phyloP scores from a whole-genome alignment of 2,888 invertebrate genomes.

The Leptinotarsa haldemani region DNA sequence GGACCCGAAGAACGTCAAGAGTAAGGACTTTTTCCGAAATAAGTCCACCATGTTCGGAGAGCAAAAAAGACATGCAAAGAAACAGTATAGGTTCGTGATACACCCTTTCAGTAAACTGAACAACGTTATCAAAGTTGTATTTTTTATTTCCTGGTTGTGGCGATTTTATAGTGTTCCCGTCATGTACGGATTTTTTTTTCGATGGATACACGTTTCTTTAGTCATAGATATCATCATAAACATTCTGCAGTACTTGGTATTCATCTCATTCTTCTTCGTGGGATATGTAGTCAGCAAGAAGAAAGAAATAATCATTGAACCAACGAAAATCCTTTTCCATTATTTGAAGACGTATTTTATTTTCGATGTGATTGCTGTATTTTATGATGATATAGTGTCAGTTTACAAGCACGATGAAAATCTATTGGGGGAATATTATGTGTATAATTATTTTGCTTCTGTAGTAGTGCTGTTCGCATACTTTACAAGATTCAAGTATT shows the following conservation, averaged over 20 bases:
- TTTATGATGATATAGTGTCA: background rate
- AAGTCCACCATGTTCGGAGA: conserved; percentile 45
- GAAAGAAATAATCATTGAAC: conserved; percentile 46
- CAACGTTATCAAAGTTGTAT: conserved; percentile 37
- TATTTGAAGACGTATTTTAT: conserved; percentile 47
- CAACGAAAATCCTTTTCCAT: conserved; percentile 30
- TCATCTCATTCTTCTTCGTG: conserved; percentile 40
- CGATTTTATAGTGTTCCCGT: background rate
- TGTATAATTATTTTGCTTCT: background rate
- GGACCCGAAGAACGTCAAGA: conserved; percentile 22
- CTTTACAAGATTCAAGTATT: conserved; percentile 15
- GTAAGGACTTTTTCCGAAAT: conserved; percentile 44
- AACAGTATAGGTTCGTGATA: conserved; percentile 40
- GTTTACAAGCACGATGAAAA: background rate
- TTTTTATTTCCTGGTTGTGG: conserved; percentile 42
- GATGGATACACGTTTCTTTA: conserved; percentile 1
- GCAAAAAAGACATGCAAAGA: conserved; percentile 42
- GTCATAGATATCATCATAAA: conserved; percentile 31
- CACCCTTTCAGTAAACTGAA: conserved; percentile 51
- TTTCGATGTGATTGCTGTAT: conserved; percentile 39
- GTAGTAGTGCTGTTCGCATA: background rate
- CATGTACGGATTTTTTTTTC: background rate
- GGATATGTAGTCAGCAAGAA: conserved; percentile 41
- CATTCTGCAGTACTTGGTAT: background rate
- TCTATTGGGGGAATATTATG: background rate